Evolutionary conservation across 2,797 vertebrate genomes (phyloP).

Genomic region (Cirrhinus mrigala): DNA sequence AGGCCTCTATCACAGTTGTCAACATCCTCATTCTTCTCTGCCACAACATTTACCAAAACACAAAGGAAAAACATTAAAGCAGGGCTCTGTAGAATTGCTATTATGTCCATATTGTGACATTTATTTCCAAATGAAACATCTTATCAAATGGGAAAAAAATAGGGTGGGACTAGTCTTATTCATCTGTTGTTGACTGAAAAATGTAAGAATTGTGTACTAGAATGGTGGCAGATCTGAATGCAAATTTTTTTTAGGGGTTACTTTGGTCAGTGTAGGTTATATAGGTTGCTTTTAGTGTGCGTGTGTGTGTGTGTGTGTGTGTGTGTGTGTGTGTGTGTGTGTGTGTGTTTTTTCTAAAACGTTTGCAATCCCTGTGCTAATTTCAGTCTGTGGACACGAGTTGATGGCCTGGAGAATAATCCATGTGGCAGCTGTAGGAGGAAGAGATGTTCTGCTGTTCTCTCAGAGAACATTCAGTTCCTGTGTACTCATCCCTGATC

Average conservation of each 20-base stretch:
- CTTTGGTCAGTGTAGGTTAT: neutral
- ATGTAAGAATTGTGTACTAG: too few species aligned
- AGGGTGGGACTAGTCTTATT: too few species aligned
- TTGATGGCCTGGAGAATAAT: slow-evolving; percentile 33
- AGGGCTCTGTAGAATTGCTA: too few species aligned
- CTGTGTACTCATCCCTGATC: neutral
- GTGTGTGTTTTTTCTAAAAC: neutral
- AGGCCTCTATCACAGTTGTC: too few species aligned
- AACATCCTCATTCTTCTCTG: too few species aligned
- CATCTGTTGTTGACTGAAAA: too few species aligned
- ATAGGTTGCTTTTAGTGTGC: neutral
- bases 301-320: neutral
- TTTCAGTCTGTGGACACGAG: neutral
- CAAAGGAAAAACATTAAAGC: too few species aligned
- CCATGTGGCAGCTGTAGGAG: slow-evolving; percentile 20
- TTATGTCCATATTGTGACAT: too few species aligned
- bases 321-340: neutral
- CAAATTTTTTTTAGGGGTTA: neutral
- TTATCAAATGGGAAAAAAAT: too few species aligned
- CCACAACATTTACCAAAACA: too few species aligned
- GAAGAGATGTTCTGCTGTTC: neutral
- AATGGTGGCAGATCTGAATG: too few species aligned
- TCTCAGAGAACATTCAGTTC: slow-evolving; percentile 20
- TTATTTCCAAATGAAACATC: too few species aligned
- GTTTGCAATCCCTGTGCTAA: neutral